These are phyloP conservation scores for Thalpophila matura DNA, from an alignment of 2,888 invertebrate species.

Conservation along the genomic window DNA sequence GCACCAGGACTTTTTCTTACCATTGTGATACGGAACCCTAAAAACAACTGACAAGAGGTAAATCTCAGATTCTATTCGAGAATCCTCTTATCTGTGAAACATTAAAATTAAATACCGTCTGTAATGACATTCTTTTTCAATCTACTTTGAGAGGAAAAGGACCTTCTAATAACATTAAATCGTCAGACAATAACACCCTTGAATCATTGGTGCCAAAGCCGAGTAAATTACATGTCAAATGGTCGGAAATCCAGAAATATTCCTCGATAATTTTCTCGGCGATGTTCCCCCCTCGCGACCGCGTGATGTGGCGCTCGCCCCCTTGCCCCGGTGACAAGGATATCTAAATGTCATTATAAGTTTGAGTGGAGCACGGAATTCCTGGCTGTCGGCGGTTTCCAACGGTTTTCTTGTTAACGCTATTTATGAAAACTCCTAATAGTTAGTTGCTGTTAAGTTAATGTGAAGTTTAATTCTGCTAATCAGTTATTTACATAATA, in stretches of 20 bases:
- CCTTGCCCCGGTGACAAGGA: conserved; percentile 80
- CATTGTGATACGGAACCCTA: no score
- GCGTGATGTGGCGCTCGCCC: conserved; percentile 67
- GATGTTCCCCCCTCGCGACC: conserved; percentile 46
- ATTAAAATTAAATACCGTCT: conserved; percentile 78
- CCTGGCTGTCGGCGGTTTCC: conserved; percentile 75
- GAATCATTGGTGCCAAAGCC: conserved; percentile 77
- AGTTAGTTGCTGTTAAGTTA: conserved; percentile 56
- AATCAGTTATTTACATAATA: no score
- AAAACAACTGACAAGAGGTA: conserved; percentile 70
- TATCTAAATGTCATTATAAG: conserved; percentile 90
- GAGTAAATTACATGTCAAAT: conserved; percentile 88
- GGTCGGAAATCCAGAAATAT: conserved; percentile 86
- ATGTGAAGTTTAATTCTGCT: conserved; percentile 29
- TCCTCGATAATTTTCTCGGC: conserved; percentile 68
- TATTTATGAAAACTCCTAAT: conserved; percentile 73
- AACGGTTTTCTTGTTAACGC: conserved; percentile 74
- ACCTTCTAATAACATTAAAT: conserved; percentile 80
- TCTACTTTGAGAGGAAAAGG: conserved; percentile 62
- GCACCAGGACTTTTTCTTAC: no score
- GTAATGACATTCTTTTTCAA: conserved; percentile 76
- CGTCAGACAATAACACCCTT: conserved; percentile 83
- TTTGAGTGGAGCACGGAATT: conserved; percentile 81
- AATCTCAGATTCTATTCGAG: conserved; percentile 53
- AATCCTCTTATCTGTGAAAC: conserved; percentile 76